Evolutionary conservation across 2,888 invertebrate species (phyloP), one percentile per base, ranked within the genome.

Genomic region (Ennomos quercinarius): DNA sequence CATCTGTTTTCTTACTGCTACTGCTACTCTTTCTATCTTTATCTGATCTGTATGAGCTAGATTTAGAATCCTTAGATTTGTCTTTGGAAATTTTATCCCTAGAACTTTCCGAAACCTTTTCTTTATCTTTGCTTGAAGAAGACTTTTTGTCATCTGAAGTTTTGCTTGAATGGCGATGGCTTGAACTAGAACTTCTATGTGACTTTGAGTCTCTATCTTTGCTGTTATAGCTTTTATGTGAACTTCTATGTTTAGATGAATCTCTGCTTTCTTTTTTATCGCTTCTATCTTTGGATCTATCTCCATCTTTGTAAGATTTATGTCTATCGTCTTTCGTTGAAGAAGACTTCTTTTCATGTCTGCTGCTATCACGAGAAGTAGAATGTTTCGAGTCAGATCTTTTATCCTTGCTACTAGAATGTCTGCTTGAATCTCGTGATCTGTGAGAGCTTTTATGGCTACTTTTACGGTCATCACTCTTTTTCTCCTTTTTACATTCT

Each of bases 401-500:
- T 62, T 81, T 89, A 55, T 91, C 90, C 79, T 86, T 91, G 57
- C 85, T 89, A 56, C 83, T 89, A 39, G 89, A 87, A 73, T 89
- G 82, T 70, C 88, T 84, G 50, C 84, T 81, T 0, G 85, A 84
- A 63, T 93, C 91, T 76, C 90, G 84, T 6, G 89, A 89, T 47
- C 80, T 81, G 64, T 89, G 85, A 1, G 91, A 90, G 62, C 83
- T 89, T 67, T 86, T 91, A 50, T 89, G 83, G 60, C 77, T 83
- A 56, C 76, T 84, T 62, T 76, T 90, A 57, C 75, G 87, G 0
- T 91, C 90, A 11, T 87, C 63, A 17, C 34, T 54, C 64, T 87
- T 91, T 49, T 77, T 77, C 11, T 86, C 87, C 59, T 86, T 90
- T 60, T 80, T 90, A 38, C 71, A 74, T 58, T 87, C 89, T 62